phyloP scores from a whole-genome alignment of 64 coral and sea anemone species.

The Montipora foliosa region DNA sequence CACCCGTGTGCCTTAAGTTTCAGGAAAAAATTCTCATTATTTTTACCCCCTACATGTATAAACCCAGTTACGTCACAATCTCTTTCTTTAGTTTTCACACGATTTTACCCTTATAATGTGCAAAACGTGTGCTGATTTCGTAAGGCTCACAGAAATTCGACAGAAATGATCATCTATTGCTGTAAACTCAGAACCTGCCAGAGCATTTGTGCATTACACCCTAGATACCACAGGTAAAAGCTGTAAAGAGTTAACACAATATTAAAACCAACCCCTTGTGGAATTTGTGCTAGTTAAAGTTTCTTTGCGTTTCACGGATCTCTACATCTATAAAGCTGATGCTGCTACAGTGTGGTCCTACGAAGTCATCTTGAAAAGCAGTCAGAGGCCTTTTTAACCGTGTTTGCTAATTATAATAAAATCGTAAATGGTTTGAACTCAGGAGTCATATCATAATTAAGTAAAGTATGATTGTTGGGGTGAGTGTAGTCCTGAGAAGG shows the following conservation, averaged over 20 bases:
- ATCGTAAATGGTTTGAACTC: no score
- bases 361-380: no score
- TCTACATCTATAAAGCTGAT: slow-evolving; percentile 11
- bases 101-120: background rate
- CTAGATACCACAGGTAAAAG: background rate
- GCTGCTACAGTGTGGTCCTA: background rate
- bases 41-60: no score
- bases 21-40: no score
- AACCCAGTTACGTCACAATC: background rate
- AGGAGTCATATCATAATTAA: no score
- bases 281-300: background rate
- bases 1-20: no score
- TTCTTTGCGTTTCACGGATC: slow-evolving; percentile 7
- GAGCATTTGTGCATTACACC: background rate
- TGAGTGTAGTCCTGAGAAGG: no score
- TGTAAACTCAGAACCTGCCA: background rate
- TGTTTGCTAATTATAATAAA: no score
- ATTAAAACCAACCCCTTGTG: background rate
- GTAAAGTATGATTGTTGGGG: no score
- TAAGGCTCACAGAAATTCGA: background rate
- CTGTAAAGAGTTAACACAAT: background rate
- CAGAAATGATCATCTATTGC: background rate
- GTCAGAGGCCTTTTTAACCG: no score
- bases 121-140: background rate
- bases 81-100: background rate